Evolutionary conservation across 2,888 invertebrate species (phyloP).

Genomic region (Lutraria lutraria): DNA sequence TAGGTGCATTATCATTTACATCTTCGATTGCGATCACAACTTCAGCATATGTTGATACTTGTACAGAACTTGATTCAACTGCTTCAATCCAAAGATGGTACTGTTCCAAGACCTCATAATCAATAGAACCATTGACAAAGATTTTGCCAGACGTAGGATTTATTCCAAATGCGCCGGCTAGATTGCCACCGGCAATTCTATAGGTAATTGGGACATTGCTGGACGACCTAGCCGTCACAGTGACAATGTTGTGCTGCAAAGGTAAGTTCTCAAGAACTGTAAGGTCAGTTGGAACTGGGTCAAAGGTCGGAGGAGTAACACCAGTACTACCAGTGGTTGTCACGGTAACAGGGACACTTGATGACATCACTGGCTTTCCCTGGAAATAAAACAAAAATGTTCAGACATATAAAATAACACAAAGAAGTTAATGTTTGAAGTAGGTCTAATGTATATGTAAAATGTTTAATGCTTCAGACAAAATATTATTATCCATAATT

Average conservation of each 20-base stretch:
- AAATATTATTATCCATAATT: too few relatives aligned
- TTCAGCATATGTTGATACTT: slow-evolving; percentile 74
- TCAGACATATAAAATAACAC: neutral
- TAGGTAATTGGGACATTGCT: slow-evolving; percentile 87
- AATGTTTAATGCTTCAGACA: too few relatives aligned
- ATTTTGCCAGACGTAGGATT: slow-evolving; percentile 73
- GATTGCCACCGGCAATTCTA: slow-evolving; percentile 97
- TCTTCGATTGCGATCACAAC: slow-evolving; percentile 96
- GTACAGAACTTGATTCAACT: slow-evolving; percentile 70
- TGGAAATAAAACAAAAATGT: slow-evolving; percentile 56
- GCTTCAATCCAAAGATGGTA: slow-evolving; percentile 83
- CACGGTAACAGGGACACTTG: slow-evolving; percentile 92
- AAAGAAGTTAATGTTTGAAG: too few relatives aligned
- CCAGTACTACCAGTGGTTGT: slow-evolving; percentile 91
- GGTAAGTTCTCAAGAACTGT: slow-evolving; percentile 88
- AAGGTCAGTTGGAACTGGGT: slow-evolving; percentile 87
- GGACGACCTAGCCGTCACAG: slow-evolving; percentile 93
- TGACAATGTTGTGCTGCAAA: slow-evolving; percentile 89
- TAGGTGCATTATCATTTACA: slow-evolving; percentile 96
- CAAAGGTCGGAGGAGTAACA: slow-evolving; percentile 92
- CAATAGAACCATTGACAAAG: slow-evolving; percentile 73
- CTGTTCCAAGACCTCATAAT: slow-evolving; percentile 78
- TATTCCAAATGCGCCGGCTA: slow-evolving; percentile 89
- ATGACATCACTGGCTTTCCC: slow-evolving; percentile 91
- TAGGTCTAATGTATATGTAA: too few relatives aligned